Percentiles rank a stretch among this genome's conserved stretches.
Conservation (phyloP, 2,888 invertebrate species). For the Hirudinaria manillensis region DNA sequence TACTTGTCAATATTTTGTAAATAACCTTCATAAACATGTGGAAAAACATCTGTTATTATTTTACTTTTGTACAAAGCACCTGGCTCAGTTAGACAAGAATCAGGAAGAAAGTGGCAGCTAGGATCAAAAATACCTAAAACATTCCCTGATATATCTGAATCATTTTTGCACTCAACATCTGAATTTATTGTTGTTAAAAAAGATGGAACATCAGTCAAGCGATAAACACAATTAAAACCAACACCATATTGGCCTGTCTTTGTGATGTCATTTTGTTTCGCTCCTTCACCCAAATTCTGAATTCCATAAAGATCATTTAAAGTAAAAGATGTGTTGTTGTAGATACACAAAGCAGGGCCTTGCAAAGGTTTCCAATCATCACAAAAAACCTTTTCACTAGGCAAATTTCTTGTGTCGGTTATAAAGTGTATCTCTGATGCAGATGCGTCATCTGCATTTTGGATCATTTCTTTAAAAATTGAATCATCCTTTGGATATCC, state of each 20-base stretch:
- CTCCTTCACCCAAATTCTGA: slow-evolving; percentile 40
- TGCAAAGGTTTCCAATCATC: slow-evolving; percentile 37
- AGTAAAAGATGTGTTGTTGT: slow-evolving; percentile 40
- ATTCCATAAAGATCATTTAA: slow-evolving; percentile 38
- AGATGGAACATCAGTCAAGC: slow-evolving; percentile 40
- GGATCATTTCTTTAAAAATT: slow-evolving; percentile 47
- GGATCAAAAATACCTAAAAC: slow-evolving; percentile 46
- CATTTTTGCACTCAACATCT: not conserved
- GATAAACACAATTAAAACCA: slow-evolving; percentile 41
- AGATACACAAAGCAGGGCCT: slow-evolving; percentile 39
- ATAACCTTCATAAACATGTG: slow-evolving; percentile 42
- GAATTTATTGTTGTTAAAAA: slow-evolving; percentile 33
- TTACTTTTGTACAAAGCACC: slow-evolving; percentile 37
- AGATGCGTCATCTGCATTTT: slow-evolving; percentile 49
- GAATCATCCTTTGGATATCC: slow-evolving; percentile 40
- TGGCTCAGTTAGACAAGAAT: slow-evolving; percentile 36
- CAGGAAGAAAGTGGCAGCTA: slow-evolving; percentile 43
- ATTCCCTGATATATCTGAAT: slow-evolving; percentile 39
- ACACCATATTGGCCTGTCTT: slow-evolving; percentile 41
- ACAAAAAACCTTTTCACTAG: slow-evolving; percentile 38
- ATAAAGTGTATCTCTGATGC: slow-evolving; percentile 46
- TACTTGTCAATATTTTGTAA: slow-evolving; percentile 39
- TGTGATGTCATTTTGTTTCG: slow-evolving; percentile 36
- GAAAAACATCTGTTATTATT: slow-evolving; percentile 34
- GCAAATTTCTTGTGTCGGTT: slow-evolving; percentile 41